phyloP scores from a whole-genome alignment of 2,888 invertebrate genomes.

The Anticlea derivata region DNA sequence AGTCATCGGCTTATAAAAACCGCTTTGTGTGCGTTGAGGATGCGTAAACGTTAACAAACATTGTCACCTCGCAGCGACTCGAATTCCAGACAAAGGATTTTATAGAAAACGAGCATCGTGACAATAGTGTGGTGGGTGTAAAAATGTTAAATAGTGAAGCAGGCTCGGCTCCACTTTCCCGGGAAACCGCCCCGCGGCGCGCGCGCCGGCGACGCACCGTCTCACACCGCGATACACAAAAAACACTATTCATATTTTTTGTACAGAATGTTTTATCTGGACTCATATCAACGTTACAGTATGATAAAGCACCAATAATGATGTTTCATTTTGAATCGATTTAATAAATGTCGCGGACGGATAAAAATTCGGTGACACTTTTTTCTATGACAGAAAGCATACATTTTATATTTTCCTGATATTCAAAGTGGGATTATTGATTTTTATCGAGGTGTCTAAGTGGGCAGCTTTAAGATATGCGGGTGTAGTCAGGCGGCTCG shows the following conservation, averaged over 20 bases:
- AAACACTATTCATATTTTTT: slow-evolving; percentile 60
- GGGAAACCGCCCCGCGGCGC: slow-evolving; percentile 81
- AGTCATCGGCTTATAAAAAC: slow-evolving; percentile 80
- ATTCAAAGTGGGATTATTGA: slow-evolving; percentile 36
- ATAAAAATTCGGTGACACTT: slow-evolving; percentile 66
- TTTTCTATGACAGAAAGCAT: slow-evolving; percentile 43
- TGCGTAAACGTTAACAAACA: slow-evolving; percentile 77
- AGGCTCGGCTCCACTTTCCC: slow-evolving; percentile 67
- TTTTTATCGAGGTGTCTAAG: slow-evolving; percentile 45
- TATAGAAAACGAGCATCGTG: slow-evolving; percentile 63
- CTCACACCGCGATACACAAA: slow-evolving; percentile 75
- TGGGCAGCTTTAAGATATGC: slow-evolving; percentile 55
- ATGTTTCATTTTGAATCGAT: slow-evolving; percentile 78
- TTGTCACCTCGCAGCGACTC: slow-evolving; percentile 77
- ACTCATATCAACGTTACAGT: slow-evolving; percentile 70
- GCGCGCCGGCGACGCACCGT: slow-evolving; percentile 74
- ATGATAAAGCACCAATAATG: slow-evolving; percentile 83
- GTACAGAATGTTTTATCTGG: slow-evolving; percentile 61
- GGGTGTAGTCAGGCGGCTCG: slow-evolving; percentile 57
- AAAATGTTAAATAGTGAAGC: slow-evolving; percentile 78
- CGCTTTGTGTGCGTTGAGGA: slow-evolving; percentile 69
- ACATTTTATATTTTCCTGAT: slow-evolving; percentile 38
- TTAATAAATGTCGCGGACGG: slow-evolving; percentile 63
- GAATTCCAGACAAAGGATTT: slow-evolving; percentile 73
- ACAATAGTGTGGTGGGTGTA: slow-evolving; percentile 76